Percentiles rank a stretch among this genome's conserved stretches.
These are phyloP conservation scores for Microvelia longipes DNA, from an alignment of 1,140 invertebrate genomes.

Conservation along the genomic window DNA sequence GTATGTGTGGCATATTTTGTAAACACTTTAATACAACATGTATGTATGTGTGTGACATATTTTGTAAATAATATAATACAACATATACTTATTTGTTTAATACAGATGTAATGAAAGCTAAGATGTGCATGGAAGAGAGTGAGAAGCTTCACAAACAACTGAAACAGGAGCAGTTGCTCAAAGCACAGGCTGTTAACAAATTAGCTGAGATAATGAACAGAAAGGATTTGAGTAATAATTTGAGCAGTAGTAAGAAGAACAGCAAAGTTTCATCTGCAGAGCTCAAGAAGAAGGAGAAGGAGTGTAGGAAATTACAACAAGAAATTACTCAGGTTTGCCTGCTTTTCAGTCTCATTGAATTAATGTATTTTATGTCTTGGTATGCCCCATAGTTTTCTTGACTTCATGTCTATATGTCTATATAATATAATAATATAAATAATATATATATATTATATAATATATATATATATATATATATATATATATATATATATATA, in stretches of 20 bases:
- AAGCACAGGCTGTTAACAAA: constrained; percentile 90
- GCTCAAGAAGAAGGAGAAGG: constrained; percentile 82
- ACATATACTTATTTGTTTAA: too few species aligned
- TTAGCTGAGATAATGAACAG: constrained; percentile 91
- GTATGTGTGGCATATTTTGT: too few species aligned
- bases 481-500: too few species aligned
- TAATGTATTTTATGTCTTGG: not conserved
- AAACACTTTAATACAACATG: too few species aligned
- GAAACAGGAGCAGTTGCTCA: constrained; percentile 74
- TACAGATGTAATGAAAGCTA: constrained; percentile 34
- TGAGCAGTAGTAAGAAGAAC: constrained; percentile 48
- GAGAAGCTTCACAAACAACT: constrained; percentile 71
- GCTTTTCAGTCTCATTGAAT: too few species aligned
- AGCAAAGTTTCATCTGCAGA: constrained; percentile 58
- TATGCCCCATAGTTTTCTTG: not conserved
- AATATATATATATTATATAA: too few species aligned
- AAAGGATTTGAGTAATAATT: constrained; percentile 55
- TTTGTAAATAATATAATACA: too few species aligned
- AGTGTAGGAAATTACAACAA: constrained; percentile 85
- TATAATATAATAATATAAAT: too few species aligned
- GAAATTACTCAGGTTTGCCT: constrained; percentile 70
- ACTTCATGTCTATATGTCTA: too few species aligned
- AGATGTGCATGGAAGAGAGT: constrained; percentile 56
- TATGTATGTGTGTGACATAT: too few species aligned
- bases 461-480: too few species aligned